Conservation (phyloP, 2,888 invertebrate genomes). For the Belgica antarctica region DNA sequence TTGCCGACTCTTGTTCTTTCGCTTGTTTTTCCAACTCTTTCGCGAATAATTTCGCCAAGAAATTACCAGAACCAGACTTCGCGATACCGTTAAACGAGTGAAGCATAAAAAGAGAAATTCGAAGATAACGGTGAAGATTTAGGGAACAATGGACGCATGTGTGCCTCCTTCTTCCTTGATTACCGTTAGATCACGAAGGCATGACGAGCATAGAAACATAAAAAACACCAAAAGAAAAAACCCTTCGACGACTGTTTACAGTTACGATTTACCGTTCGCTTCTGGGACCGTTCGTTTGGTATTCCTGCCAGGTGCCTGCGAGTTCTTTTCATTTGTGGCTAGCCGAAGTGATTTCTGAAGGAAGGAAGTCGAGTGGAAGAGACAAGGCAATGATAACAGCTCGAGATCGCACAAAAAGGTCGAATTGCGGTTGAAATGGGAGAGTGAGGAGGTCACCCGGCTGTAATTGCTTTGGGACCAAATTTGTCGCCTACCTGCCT, state of each 20-base stretch:
- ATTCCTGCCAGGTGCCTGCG: background rate
- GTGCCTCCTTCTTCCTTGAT: background rate
- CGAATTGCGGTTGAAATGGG: no score
- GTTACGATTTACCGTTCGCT: conserved; percentile 12
- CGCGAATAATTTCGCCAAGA: no score
- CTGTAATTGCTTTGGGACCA: no score
- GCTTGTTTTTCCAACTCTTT: background rate
- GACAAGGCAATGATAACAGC: background rate
- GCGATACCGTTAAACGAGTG: background rate
- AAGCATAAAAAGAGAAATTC: background rate
- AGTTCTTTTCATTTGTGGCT: no score
- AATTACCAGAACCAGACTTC: background rate
- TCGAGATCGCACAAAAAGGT: no score
- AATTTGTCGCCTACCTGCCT: no score
- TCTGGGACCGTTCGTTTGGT: background rate
- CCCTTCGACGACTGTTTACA: background rate
- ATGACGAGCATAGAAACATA: background rate
- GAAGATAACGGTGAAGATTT: background rate
- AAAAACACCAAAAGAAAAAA: background rate
- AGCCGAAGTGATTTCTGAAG: no score
- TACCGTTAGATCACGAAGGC: conserved; percentile 2
- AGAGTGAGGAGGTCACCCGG: no score
- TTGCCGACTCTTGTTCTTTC: background rate
- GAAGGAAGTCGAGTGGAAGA: no score
- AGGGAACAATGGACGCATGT: background rate